Evolutionary conservation across 2,113 vertebrate genomes (phyloP).

Genomic region (Microtus ochrogaster): DNA sequence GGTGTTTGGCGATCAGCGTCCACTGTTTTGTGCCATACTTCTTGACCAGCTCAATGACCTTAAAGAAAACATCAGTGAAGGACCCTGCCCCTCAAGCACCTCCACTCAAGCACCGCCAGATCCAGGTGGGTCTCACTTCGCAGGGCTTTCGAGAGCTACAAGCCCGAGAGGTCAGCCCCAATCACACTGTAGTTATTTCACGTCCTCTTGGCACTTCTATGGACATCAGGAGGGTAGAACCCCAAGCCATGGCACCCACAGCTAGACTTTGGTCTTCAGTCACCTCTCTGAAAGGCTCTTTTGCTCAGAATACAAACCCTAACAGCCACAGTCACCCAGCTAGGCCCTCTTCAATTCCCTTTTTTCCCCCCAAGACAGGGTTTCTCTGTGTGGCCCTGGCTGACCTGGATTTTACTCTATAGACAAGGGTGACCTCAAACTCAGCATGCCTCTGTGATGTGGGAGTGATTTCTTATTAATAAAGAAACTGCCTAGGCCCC

Average conservation of each 20-base stretch:
- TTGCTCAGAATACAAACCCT: background rate
- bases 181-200: background rate
- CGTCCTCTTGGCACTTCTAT: background rate
- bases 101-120: background rate
- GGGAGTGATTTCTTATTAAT: too few species aligned
- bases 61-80: conserved; percentile 5
- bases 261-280: background rate
- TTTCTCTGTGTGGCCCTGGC: background rate
- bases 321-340: background rate
- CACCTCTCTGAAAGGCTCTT: background rate
- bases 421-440: background rate
- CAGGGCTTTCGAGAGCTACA: background rate
- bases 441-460: background rate
- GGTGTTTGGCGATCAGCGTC: conserved; percentile 96
- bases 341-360: background rate
- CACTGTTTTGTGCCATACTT: conserved; percentile 98
- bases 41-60: conserved; percentile 98
- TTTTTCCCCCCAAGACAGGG: too few species aligned
- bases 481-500: too few species aligned
- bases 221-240: background rate
- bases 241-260: background rate
- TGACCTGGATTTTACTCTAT: background rate
- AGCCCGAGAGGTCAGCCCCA: background rate
- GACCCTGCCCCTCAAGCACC: background rate
- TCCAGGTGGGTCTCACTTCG: rapidly evolving